These are phyloP conservation scores for Brachypodius melanocephalos DNA, from an alignment of 2,113 vertebrate genomes.

Conservation along the genomic window DNA sequence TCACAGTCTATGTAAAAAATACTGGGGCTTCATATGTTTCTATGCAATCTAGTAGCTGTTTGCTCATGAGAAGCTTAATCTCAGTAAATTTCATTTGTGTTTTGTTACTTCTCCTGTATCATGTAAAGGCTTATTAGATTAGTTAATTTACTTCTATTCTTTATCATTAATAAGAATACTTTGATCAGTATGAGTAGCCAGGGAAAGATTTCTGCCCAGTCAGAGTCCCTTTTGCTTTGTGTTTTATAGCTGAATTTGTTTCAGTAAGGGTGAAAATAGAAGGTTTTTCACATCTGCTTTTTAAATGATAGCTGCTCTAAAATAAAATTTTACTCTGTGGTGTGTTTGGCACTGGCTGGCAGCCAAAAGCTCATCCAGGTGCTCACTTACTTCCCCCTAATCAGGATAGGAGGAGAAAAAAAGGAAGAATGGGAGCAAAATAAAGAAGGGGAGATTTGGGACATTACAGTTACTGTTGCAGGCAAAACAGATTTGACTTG, in stretches of 20 bases:
- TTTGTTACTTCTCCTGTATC: background rate
- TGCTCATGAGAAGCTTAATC: background rate
- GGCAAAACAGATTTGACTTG: background rate
- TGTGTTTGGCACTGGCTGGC: background rate
- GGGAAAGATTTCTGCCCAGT: background rate
- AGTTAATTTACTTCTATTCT: background rate
- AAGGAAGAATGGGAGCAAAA: background rate
- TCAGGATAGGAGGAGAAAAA: background rate
- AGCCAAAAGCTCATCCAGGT: background rate
- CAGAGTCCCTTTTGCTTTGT: background rate
- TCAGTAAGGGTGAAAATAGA: background rate
- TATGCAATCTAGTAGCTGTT: background rate
- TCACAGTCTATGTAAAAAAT: background rate
- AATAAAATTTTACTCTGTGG: background rate
- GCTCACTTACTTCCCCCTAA: background rate
- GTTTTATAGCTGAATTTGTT: background rate
- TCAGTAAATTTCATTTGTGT: background rate
- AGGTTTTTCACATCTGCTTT: background rate
- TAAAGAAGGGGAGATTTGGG: fast-evolving
- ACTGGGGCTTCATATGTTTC: background rate
- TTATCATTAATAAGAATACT: background rate
- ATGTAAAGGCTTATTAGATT: background rate
- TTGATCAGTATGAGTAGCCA: background rate
- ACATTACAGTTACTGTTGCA: background rate
- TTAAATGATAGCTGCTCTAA: background rate